Evolutionary conservation across 1,140 invertebrate genomes (phyloP), one percentile per base, ranked within the genome.

Genomic region (Mamestra configurata): DNA sequence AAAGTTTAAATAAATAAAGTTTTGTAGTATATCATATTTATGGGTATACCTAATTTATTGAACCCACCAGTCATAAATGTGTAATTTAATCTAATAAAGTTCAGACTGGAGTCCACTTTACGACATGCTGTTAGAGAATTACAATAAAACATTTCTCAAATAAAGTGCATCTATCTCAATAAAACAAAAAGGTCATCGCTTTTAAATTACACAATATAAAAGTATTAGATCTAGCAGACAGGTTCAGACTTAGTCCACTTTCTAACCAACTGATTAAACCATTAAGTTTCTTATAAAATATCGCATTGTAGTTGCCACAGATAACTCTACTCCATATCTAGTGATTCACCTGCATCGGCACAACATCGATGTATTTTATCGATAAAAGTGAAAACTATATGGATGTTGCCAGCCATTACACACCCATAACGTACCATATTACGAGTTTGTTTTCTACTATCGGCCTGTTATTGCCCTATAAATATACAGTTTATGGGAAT

Each of bases 381-480:
- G 89, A 92, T 91, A 89, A 90, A 88, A 89, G 86, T 91, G 89
- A 92, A 90, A 90, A 87, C 85, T 83, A 86, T 88, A 89, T 79
- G 15, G 86, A 82, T 89, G 84, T 86, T 86, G 80, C 84, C 49
- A 66, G 68, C 64, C 78, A 22, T 78, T 70, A 72, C 8, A 59
- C 77, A 71, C 27, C 68, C 53, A 71, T 79, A 79, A 79, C 49
- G 51, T 27, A 31, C 51, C 64, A 49, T 78, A 40, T 46, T 57
- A 72, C 64, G 10, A 27, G 68, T 79, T 78, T 57, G 77, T 79
- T 49, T 20, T 49, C 40, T 35, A 55, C 31, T 79, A 71, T 79
- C 66, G 43, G 22, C 24, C 49, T 72, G 53, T 70, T 72, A 79
- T 79, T 72, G 53, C 59, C n/a, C 46, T 77, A 66, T 77, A 77